Conservation (phyloP, 2,113 vertebrate genomes). For the Hypomesus transpacificus region DNA sequence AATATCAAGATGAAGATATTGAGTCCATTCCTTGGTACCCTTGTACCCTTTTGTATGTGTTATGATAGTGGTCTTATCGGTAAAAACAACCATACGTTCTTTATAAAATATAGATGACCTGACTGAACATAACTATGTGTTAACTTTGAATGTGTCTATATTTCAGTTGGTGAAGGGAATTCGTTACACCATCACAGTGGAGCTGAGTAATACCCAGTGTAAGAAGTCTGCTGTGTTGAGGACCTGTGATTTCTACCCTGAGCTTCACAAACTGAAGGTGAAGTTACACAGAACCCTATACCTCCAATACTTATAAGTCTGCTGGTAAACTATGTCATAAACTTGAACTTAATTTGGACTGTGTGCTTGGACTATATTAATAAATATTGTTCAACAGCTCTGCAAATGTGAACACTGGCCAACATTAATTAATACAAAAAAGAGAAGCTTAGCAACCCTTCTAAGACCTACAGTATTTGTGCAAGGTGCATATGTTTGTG, state of each 20-base stretch:
- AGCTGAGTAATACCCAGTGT: constrained; percentile 76
- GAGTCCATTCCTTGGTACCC: background rate
- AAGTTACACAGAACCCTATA: constrained; percentile 6
- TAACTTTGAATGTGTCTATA: constrained; percentile 24
- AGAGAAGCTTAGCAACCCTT: too few species aligned
- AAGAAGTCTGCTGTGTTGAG: constrained; percentile 63
- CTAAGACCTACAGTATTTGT: too few species aligned
- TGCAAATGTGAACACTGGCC: too few species aligned
- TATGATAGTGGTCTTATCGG: background rate
- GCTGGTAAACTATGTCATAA: too few species aligned
- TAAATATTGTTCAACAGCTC: too few species aligned
- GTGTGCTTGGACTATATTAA: too few species aligned
- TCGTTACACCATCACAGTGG: constrained; percentile 74
- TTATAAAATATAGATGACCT: background rate
- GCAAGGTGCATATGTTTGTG: too few species aligned
- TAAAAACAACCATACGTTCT: background rate
- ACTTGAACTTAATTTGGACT: too few species aligned
- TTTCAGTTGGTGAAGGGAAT: constrained; percentile 80
- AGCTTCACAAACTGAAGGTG: constrained; percentile 78
- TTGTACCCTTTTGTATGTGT: background rate
- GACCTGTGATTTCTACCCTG: constrained; percentile 68
- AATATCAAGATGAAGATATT: too few species aligned
- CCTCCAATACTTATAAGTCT: too few species aligned
- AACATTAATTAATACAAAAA: too few species aligned
- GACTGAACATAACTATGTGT: background rate